Evolutionary conservation across 2,113 vertebrate species (phyloP).

Genomic region (Alosa alosa): DNA sequence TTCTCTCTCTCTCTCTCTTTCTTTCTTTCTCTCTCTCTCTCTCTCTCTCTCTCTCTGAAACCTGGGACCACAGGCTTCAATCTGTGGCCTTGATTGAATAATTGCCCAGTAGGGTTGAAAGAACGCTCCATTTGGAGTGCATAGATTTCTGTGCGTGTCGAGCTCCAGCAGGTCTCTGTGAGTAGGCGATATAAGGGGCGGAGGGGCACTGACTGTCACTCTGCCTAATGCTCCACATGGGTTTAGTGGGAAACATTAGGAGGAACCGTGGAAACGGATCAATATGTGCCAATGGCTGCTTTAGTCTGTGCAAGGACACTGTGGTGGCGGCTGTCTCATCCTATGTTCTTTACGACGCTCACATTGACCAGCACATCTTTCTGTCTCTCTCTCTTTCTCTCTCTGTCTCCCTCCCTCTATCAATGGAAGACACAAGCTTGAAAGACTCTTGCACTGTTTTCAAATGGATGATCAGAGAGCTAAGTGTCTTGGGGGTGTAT

Average conservation of each 20-base stretch:
- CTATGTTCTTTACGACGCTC: background rate
- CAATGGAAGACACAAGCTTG: background rate
- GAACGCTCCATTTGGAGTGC: conserved; percentile 33
- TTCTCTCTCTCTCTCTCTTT: background rate
- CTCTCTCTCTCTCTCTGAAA: conserved; percentile 6
- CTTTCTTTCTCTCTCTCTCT: background rate
- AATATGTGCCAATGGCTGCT: background rate
- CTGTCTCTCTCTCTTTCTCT: background rate
- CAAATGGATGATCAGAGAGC: conserved; percentile 10
- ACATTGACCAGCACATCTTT: background rate
- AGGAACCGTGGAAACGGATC: background rate
- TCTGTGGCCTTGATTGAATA: conserved; percentile 46
- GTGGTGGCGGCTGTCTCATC: background rate
- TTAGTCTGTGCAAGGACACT: background rate
- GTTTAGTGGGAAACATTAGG: background rate
- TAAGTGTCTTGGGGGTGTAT: background rate
- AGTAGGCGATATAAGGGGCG: background rate
- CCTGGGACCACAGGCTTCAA: conserved; percentile 23
- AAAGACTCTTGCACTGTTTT: background rate
- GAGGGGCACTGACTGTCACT: background rate
- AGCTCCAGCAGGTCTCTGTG: conserved; percentile 6
- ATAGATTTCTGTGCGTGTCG: conserved; percentile 37
- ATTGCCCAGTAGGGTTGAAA: conserved; percentile 37
- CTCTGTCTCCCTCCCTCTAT: background rate
- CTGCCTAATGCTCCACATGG: background rate